These are phyloP conservation scores for Hippopotamyrus pictus DNA, from an alignment of 2,797 vertebrate genomes.

Conservation along the genomic window DNA sequence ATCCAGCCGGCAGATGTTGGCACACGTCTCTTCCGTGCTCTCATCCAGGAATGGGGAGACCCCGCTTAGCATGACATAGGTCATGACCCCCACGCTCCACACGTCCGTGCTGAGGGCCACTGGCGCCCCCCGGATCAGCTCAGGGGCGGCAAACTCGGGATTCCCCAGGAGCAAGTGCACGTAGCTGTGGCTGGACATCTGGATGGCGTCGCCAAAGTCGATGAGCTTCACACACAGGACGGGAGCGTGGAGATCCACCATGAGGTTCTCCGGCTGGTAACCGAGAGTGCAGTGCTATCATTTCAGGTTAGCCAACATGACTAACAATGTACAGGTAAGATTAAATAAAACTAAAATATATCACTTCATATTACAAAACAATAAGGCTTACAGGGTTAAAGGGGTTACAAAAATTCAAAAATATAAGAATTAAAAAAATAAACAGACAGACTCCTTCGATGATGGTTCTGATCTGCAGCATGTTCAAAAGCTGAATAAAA, in stretches of 20 bases:
- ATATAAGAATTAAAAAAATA: background rate
- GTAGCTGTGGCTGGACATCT: constrained; percentile 85
- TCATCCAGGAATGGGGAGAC: constrained; percentile 96
- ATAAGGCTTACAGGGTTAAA: background rate
- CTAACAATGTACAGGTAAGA: background rate
- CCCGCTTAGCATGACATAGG: constrained; percentile 88
- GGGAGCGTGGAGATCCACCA: constrained; percentile 80
- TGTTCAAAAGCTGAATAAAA: background rate
- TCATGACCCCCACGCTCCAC: constrained; percentile 90
- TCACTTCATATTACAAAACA: background rate
- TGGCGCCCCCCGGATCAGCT: constrained; percentile 83
- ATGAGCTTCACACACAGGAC: constrained; percentile 84
- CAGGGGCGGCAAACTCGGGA: constrained; percentile 90
- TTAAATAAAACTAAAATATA: background rate
- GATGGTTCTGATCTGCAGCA: background rate
- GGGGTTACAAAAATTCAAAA: background rate
- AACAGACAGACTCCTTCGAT: background rate
- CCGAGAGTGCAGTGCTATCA: background rate
- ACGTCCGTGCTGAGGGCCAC: constrained; percentile 87
- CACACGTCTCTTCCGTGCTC: constrained; percentile 91
- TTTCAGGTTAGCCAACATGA: background rate
- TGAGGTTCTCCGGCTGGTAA: constrained; percentile 87
- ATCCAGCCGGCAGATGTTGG: constrained; percentile 90
- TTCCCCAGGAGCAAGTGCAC: constrained; percentile 90
- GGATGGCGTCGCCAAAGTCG: constrained; percentile 87